These are phyloP conservation scores for Antigone vipio DNA, from an alignment of 2,113 vertebrate genomes.

Conservation along the genomic window DNA sequence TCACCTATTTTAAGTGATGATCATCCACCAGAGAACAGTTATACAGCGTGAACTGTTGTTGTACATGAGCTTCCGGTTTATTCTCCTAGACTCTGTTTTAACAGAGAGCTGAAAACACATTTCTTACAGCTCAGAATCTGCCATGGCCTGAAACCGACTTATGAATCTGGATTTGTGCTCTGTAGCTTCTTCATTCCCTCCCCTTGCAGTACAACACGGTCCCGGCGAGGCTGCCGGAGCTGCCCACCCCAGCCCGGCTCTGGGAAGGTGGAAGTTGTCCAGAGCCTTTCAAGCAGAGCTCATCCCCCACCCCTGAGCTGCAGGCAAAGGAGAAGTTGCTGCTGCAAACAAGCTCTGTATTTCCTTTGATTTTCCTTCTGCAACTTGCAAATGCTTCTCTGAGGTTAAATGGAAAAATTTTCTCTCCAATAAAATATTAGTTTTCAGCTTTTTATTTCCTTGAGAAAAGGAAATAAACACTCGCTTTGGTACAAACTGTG, in stretches of 20 bases:
- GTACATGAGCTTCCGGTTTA: fast-evolving
- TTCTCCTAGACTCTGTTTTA: not conserved
- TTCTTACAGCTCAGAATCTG: not conserved
- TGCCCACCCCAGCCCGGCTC: fast-evolving
- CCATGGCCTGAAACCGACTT: not conserved
- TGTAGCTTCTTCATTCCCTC: not conserved
- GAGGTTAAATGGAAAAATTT: not conserved
- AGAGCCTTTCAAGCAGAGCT: not conserved
- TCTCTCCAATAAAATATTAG: not conserved
- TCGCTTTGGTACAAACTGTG: not conserved
- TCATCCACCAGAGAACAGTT: not conserved
- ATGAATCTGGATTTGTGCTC: not conserved
- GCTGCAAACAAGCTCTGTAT: not conserved
- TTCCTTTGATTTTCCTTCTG: not conserved
- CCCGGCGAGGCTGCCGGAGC: not conserved
- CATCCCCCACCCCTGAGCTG: not conserved
- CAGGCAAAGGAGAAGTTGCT: not conserved
- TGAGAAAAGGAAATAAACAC: not conserved
- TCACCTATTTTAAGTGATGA: not conserved
- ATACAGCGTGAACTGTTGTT: not conserved
- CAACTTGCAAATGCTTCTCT: not conserved
- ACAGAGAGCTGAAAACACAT: not conserved
- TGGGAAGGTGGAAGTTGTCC: not conserved
- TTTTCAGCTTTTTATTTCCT: not conserved
- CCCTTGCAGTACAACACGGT: not conserved